phyloP scores from a whole-genome alignment of 2,888 invertebrate genomes.

The Lingula anatina region DNA sequence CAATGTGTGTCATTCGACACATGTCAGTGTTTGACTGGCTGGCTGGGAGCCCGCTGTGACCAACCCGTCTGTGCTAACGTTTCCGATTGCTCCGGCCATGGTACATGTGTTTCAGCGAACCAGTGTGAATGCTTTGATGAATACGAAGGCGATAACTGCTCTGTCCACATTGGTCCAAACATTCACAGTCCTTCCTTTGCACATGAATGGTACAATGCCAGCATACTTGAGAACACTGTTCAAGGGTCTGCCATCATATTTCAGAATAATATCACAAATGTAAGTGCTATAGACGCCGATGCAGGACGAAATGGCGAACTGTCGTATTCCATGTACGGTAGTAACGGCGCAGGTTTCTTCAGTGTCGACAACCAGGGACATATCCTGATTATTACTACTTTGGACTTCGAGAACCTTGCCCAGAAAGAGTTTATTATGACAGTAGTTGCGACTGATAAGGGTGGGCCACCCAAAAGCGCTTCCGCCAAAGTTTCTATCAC shows the following conservation, averaged over 20 bases:
- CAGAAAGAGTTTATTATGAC: background rate
- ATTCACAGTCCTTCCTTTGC: background rate
- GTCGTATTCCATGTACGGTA: no score
- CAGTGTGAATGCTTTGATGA: background rate
- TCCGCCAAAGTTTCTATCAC: background rate
- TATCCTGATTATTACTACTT: background rate
- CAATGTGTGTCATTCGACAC: background rate
- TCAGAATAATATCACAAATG: background rate
- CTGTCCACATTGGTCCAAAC: background rate
- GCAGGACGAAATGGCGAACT: background rate
- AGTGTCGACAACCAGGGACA: background rate
- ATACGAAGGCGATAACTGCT: background rate
- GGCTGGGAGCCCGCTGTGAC: background rate
- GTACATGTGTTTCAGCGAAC: background rate
- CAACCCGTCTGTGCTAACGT: background rate
- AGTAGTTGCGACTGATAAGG: background rate
- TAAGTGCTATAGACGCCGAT: background rate
- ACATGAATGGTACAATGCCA: no score
- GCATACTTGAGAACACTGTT: no score
- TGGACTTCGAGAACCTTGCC: background rate
- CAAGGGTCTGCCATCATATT: no score
- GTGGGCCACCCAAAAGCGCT: background rate
- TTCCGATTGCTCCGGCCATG: background rate
- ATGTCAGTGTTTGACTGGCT: background rate
- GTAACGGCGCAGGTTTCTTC: no score